phyloP scores from a whole-genome alignment of 2,888 invertebrate genomes.

The Rotaria socialis region DNA sequence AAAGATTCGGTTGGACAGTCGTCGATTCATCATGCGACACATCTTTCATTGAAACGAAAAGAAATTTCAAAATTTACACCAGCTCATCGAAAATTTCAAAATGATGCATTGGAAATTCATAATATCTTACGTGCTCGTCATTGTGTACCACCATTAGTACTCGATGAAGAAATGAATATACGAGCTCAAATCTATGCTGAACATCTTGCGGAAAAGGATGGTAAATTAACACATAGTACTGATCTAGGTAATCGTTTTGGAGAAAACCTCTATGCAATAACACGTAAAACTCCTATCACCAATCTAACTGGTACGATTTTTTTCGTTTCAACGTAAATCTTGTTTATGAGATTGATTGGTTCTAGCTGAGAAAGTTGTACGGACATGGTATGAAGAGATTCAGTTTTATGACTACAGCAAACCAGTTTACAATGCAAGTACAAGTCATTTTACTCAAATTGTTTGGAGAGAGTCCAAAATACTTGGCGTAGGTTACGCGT shows the following conservation, averaged over 20 bases:
- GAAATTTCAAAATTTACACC: neutral
- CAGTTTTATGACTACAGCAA: neutral
- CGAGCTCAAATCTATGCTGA: slow-evolving; percentile 16
- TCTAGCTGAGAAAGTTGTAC: neutral
- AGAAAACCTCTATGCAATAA: neutral
- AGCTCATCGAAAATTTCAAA: neutral
- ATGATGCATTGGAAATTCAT: neutral
- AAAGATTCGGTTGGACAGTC: neutral
- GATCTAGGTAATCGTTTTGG: neutral
- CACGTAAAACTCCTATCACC: neutral
- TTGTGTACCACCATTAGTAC: neutral
- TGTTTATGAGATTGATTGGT: neutral
- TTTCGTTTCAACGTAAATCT: neutral
- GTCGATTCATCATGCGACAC: neutral
- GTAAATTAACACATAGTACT: neutral
- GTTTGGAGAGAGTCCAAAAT: neutral
- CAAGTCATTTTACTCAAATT: neutral
- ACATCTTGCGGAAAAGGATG: neutral
- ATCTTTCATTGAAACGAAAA: neutral
- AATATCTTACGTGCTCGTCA: neutral
- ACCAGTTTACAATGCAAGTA: neutral
- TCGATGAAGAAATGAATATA: neutral
- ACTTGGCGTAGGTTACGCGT: neutral
- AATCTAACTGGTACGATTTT: neutral
- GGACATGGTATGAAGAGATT: neutral